These are phyloP conservation scores for Micrastur ruficollis DNA, from an alignment of 2,797 vertebrate species.

Conservation along the genomic window DNA sequence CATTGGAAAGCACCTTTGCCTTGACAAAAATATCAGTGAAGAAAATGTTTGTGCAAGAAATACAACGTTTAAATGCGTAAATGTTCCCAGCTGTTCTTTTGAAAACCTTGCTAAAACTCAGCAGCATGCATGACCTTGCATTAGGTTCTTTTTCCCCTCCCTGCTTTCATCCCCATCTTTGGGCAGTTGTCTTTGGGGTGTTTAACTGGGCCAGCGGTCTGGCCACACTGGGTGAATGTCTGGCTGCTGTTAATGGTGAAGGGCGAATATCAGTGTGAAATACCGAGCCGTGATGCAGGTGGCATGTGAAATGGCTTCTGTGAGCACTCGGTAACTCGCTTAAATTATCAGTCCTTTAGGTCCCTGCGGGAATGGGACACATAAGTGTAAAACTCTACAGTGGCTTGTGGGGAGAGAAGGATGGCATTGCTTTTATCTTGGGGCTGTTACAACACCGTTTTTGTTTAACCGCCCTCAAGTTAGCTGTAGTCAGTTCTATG, in stretches of 20 bases:
- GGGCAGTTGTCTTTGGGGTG: rapidly evolving
- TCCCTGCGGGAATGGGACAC: background rate
- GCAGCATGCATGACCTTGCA: background rate
- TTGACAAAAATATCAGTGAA: background rate
- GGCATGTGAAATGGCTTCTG: background rate
- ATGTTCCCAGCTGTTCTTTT: background rate
- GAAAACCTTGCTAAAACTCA: background rate
- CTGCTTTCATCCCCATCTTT: rapidly evolving
- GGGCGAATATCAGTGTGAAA: background rate
- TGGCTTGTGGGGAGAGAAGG: background rate
- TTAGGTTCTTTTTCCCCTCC: background rate
- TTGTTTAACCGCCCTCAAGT: background rate
- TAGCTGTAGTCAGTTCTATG: background rate
- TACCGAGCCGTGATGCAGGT: background rate
- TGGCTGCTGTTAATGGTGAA: background rate
- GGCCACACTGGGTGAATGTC: background rate
- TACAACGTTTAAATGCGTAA: background rate
- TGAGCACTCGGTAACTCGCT: background rate
- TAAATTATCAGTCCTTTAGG: background rate
- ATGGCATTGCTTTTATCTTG: rapidly evolving
- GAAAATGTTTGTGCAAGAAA: background rate
- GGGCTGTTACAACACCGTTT: background rate
- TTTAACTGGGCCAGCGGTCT: background rate
- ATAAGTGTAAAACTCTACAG: rapidly evolving
- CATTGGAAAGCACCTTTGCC: background rate